These are phyloP conservation scores for Istiophorus platypterus DNA, from an alignment of 2,113 vertebrate genomes.

Conservation along the genomic window DNA sequence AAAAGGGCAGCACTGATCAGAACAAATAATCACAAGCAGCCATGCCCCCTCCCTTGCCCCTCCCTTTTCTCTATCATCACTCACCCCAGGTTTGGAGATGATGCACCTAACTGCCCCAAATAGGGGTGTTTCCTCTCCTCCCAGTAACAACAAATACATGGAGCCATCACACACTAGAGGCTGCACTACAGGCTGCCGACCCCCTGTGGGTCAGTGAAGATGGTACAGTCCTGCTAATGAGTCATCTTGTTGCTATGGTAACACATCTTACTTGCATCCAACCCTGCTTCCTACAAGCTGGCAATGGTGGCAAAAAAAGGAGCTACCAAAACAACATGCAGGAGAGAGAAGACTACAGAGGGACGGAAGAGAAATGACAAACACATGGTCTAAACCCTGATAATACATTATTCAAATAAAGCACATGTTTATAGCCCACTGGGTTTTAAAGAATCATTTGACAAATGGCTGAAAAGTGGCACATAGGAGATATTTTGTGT, in stretches of 20 bases:
- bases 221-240: constrained; percentile 83
- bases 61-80: constrained; percentile 45
- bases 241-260: constrained; percentile 87
- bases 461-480: not conserved
- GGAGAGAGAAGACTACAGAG: constrained; percentile 13
- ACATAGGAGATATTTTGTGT: constrained; percentile 14
- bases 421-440: not conserved
- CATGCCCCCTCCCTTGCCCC: constrained; percentile 32
- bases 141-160: constrained; percentile 12
- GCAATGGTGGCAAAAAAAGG: constrained; percentile 41
- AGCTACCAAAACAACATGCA: constrained; percentile 57
- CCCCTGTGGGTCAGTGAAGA: constrained; percentile 72
- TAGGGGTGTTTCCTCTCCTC: constrained; percentile 64
- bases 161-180: constrained; percentile 20
- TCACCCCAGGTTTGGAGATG: constrained; percentile 45
- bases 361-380: not conserved
- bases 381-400: not conserved
- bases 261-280: constrained; percentile 79
- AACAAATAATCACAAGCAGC: constrained; percentile 45
- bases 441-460: not conserved
- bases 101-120: constrained; percentile 25
- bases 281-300: constrained; percentile 67
- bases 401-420: constrained; percentile 13
- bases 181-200: constrained; percentile 66
- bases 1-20: constrained; percentile 33